A percentile compares a stretch with the other conserved stretches of the same genome.
Conservation (phyloP, 2,888 invertebrate species). For the Habroteleia sp. region DNA sequence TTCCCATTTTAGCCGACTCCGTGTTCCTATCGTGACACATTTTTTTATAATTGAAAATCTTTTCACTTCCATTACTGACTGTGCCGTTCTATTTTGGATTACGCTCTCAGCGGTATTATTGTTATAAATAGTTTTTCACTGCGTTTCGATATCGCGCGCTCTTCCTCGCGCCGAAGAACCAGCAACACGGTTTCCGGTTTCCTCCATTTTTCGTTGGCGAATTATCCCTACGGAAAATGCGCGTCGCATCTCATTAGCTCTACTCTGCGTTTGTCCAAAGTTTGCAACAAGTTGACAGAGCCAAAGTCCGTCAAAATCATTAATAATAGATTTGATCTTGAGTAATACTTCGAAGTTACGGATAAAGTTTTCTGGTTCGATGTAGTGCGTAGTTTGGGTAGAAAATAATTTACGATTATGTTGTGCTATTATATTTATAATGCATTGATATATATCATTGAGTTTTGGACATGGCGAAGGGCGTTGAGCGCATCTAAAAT, state of each 20-base stretch:
- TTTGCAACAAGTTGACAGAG: slow-evolving; percentile 1
- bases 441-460: too few relatives aligned
- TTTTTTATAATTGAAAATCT: slow-evolving; percentile 46
- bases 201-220: slow-evolving; percentile 25
- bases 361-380: too few relatives aligned
- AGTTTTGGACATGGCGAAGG: too few relatives aligned
- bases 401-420: too few relatives aligned
- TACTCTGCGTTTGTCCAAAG: background rate
- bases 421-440: too few relatives aligned
- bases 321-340: slow-evolving; percentile 6
- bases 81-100: slow-evolving; percentile 79
- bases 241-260: slow-evolving; percentile 31
- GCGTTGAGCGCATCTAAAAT: too few relatives aligned
- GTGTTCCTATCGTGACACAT: slow-evolving; percentile 35
- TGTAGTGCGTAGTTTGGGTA: too few relatives aligned
- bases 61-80: slow-evolving; percentile 64
- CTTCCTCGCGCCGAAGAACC: slow-evolving; percentile 61
- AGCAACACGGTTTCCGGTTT: slow-evolving; percentile 47
- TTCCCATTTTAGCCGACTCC: slow-evolving; percentile 20
- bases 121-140: slow-evolving; percentile 68
- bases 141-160: slow-evolving; percentile 74
- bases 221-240: slow-evolving; percentile 27
- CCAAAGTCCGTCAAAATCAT: background rate
- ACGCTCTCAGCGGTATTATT: slow-evolving; percentile 67
- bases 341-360: too few relatives aligned